These are phyloP conservation scores for Diarsia mendica DNA, from an alignment of 2,888 invertebrate species.

Conservation along the genomic window DNA sequence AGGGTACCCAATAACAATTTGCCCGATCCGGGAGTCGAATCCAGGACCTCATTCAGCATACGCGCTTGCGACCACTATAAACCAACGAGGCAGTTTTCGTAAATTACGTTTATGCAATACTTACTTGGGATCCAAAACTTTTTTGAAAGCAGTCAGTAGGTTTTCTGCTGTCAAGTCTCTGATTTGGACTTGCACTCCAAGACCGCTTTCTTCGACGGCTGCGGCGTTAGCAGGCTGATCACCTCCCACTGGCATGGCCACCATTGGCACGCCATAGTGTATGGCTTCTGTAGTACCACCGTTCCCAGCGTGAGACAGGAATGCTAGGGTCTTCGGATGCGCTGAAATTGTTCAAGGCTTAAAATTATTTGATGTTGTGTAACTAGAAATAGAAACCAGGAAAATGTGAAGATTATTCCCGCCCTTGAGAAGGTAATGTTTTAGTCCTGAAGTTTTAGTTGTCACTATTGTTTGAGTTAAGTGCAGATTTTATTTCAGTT, in stretches of 20 bases:
- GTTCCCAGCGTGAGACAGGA: conserved; percentile 91
- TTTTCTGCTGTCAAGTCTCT: conserved; percentile 87
- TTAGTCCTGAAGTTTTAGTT: neutral
- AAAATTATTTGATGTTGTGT: neutral
- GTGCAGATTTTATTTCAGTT: neutral
- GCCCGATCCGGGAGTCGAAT: too few relatives aligned
- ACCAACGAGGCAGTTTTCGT: neutral
- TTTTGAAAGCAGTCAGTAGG: conserved; percentile 87
- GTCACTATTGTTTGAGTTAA: neutral
- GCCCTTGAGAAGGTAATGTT: neutral
- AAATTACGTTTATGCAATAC: conserved; percentile 59
- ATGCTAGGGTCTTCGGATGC: conserved; percentile 90
- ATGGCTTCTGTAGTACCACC: conserved; percentile 91
- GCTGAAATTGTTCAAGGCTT: conserved; percentile 78
- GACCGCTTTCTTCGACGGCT: conserved; percentile 89
- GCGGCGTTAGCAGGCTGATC: conserved; percentile 91
- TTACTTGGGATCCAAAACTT: conserved; percentile 90
- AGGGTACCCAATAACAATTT: too few relatives aligned
- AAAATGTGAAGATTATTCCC: neutral
- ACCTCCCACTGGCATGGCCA: conserved; percentile 90
- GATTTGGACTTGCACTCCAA: conserved; percentile 86
- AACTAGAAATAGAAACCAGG: neutral
- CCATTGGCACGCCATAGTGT: conserved; percentile 90
- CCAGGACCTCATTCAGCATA: too few relatives aligned
- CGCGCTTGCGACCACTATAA: too few relatives aligned